A percentile compares a stretch with the other conserved stretches of the same genome.
phyloP scores from a whole-genome alignment of 2,797 vertebrate genomes.

The Fratercula arctica region DNA sequence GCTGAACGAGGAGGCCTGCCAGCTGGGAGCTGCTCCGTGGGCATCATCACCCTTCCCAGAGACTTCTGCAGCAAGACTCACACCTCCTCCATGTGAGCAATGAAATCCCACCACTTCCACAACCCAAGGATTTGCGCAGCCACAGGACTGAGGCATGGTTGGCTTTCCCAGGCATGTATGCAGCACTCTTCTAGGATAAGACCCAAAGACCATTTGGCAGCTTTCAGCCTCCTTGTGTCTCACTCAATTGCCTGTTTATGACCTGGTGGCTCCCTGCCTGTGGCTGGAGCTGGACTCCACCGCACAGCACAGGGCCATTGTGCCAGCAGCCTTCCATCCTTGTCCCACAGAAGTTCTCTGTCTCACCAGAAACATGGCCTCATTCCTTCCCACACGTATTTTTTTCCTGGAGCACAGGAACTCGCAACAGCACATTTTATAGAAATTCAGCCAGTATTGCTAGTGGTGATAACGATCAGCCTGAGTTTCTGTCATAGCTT shows the following conservation, averaged over 20 bases:
- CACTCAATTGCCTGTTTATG: too few relatives aligned
- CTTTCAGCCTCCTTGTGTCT: not conserved
- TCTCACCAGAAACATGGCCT: not conserved
- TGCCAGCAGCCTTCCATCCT: not conserved
- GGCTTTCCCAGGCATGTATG: not conserved
- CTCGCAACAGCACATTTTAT: not conserved
- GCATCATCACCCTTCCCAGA: rapidly evolving
- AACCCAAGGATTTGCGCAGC: not conserved
- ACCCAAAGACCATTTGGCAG: not conserved
- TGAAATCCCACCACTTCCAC: not conserved
- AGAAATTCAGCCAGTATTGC: not conserved
- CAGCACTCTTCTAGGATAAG: not conserved
- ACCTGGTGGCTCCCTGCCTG: not conserved
- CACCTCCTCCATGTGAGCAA: not conserved
- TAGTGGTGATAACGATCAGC: not conserved
- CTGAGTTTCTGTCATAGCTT: not conserved
- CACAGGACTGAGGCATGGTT: not conserved
- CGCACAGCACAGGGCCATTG: rapidly evolving
- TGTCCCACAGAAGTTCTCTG: not conserved
- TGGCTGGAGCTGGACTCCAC: not conserved
- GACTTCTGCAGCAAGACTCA: not conserved
- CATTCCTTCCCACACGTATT: not conserved
- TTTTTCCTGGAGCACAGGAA: not conserved
- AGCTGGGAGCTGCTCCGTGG: rapidly evolving
- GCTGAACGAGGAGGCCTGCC: not conserved